These are phyloP conservation scores for Odontocerum albicorne DNA, from an alignment of 2,888 invertebrate species.

Conservation along the genomic window DNA sequence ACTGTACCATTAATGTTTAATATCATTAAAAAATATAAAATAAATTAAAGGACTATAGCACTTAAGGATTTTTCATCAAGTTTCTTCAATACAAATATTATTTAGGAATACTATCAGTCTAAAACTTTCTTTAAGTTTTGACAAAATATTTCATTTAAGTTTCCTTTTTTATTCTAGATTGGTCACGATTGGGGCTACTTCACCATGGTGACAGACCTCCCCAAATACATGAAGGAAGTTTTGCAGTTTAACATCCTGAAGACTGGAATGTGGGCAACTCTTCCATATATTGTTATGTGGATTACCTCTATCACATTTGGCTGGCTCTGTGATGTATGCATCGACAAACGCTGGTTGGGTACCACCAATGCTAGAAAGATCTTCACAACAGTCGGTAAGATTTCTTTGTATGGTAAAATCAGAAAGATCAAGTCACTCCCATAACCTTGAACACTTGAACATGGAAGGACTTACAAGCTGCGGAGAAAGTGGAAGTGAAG, in stretches of 20 bases:
- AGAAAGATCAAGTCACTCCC: too few relatives aligned
- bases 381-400: slow-evolving; percentile 70
- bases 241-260: slow-evolving; percentile 65
- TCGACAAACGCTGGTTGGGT: slow-evolving; percentile 59
- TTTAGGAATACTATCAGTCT: background rate
- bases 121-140: background rate
- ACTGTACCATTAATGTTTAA: too few relatives aligned
- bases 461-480: too few relatives aligned
- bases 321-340: slow-evolving; percentile 68
- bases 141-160: background rate
- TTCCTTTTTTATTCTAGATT: slow-evolving; percentile 49
- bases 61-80: background rate
- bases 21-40: background rate
- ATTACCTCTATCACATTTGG: slow-evolving; percentile 64
- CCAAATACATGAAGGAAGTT: slow-evolving; percentile 70
- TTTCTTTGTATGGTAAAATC: too few relatives aligned
- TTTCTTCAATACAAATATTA: too few relatives aligned
- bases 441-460: too few relatives aligned
- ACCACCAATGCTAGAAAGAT: slow-evolving; percentile 62
- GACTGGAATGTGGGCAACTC: slow-evolving; percentile 63
- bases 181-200: slow-evolving; percentile 73
- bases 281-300: slow-evolving; percentile 71
- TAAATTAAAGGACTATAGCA: background rate
- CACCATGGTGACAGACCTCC: slow-evolving; percentile 70
- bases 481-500: too few relatives aligned